Evolutionary conservation across 2,113 vertebrate genomes (phyloP), one percentile per base, ranked within the genome.

Genomic region (Melanerpes aurifrons): DNA sequence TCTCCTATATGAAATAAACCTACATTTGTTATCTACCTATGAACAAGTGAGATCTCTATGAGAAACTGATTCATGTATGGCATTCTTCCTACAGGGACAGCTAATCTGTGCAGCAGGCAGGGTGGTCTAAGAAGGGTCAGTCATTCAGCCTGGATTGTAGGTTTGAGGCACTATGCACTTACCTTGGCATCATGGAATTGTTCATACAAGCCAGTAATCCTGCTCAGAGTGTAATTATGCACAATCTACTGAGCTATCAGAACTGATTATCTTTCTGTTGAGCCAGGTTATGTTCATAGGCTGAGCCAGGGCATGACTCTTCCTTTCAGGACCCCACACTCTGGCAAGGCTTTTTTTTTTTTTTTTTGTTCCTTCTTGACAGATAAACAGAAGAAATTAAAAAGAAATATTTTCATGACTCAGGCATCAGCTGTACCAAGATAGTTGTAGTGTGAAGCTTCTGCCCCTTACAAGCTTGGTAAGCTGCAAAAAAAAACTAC

Each of bases 181-280:
- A 50, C 56, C 32, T 71, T 87, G 81, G 87, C 92, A 71, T 91
- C 90, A 86, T 50, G 24, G 22, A 66, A 24, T 92, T 95, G 87
- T 91, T 86, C 79, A 93, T 83, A 93, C 37, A 81, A 71, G 28
- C 54, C 66, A 32, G 79, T 93, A 95, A 92, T 92, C 75, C 91
- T 92, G 12, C 76, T 87, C 78, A 77, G 53, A 93, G 43, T 59
- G 61, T 80, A 93, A 94, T 95, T 95, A 90, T 72, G 31, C 43
- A 92, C 86, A 95, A 91, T 92, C 87, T 91, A 43, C 48, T 95
- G 94, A 92, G 72, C 53, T 96, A 75, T 81, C 91, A 82, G 82
- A 95, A 77, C 3, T 91, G 73, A 89, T 89, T 91, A 74, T 64
- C 9, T 67, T 75, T 82, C 82, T 40, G 0, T 89, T 57, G 78